These are phyloP conservation scores for Maniola jurtina DNA, from an alignment of 1,140 invertebrate genomes.

Conservation along the genomic window DNA sequence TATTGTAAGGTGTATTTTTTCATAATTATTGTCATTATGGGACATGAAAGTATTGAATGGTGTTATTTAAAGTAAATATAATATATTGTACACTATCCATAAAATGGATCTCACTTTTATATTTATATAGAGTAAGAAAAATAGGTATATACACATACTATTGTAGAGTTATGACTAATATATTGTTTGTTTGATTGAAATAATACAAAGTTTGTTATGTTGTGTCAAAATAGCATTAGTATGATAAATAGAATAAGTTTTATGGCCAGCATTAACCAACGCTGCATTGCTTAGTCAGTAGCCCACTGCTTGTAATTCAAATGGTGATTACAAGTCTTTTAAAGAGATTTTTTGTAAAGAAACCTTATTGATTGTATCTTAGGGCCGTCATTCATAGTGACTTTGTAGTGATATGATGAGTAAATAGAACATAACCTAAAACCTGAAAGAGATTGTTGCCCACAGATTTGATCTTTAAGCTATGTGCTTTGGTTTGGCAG, in stretches of 20 bases:
- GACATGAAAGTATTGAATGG: neutral
- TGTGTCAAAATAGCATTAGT: conserved; percentile 8
- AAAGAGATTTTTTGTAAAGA: neutral
- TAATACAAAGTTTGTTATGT: conserved; percentile 10
- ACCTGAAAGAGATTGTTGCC: no score
- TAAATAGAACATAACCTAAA: no score
- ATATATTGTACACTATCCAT: conserved; percentile 9
- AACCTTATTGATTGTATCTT: no score
- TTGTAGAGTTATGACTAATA: conserved; percentile 16
- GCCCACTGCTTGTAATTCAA: neutral
- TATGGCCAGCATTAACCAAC: neutral
- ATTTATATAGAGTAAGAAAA: conserved; percentile 33
- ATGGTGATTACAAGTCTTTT: no score
- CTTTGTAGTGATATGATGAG: no score
- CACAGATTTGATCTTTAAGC: neutral
- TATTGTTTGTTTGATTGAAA: conserved; percentile 10
- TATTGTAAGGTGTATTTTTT: neutral
- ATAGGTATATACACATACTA: conserved; percentile 7
- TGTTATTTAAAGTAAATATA: neutral
- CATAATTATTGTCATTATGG: neutral
- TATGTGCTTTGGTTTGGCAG: neutral
- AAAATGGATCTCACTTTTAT: conserved; percentile 68
- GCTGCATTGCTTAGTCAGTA: neutral
- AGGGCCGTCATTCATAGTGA: no score
- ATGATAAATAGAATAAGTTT: neutral